Percentiles rank a stretch among this genome's conserved stretches.
These are phyloP conservation scores for Zaprionus inermis DNA, from an alignment of 1,140 invertebrate species.

Conservation along the genomic window DNA sequence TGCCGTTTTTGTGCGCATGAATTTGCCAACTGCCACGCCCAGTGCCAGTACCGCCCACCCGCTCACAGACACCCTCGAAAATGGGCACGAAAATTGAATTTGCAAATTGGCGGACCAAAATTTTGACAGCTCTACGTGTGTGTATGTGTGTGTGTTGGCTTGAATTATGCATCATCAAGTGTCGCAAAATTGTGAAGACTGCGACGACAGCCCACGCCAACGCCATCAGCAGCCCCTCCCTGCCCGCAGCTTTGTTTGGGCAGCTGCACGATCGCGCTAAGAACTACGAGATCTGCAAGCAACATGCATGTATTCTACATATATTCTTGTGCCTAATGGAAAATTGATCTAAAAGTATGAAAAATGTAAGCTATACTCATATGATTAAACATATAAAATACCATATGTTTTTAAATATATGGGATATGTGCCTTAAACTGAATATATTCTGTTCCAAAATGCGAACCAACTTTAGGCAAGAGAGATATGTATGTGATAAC, in stretches of 20 bases:
- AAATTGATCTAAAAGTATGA: not conserved
- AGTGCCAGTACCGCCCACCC: slow-evolving; percentile 3
- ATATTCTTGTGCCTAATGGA: not conserved
- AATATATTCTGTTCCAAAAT: no score
- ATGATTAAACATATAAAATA: no score
- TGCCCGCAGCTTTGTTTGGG: slow-evolving; percentile 5
- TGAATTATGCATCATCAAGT: slow-evolving; percentile 46
- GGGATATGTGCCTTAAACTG: no score
- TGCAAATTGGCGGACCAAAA: slow-evolving; percentile 35
- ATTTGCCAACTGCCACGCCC: slow-evolving; percentile 38
- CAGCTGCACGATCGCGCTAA: slow-evolving; percentile 20
- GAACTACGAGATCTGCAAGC: not conserved
- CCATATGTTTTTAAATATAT: no score
- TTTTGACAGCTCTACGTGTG: slow-evolving; percentile 24
- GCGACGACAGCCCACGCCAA: slow-evolving; percentile 20
- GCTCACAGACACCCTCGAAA: slow-evolving; percentile 7
- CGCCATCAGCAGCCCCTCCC: slow-evolving; percentile 5
- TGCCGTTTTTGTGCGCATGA: slow-evolving; percentile 10
- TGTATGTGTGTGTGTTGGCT: slow-evolving; percentile 24
- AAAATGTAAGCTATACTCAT: no score
- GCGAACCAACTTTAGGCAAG: no score
- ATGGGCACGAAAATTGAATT: slow-evolving; percentile 46
- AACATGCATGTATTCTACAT: not conserved
- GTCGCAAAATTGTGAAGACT: slow-evolving; percentile 31
- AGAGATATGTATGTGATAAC: no score